These are phyloP conservation scores for Drosophila mettleri DNA, from an alignment of 2,888 invertebrate genomes.

Conservation along the genomic window DNA sequence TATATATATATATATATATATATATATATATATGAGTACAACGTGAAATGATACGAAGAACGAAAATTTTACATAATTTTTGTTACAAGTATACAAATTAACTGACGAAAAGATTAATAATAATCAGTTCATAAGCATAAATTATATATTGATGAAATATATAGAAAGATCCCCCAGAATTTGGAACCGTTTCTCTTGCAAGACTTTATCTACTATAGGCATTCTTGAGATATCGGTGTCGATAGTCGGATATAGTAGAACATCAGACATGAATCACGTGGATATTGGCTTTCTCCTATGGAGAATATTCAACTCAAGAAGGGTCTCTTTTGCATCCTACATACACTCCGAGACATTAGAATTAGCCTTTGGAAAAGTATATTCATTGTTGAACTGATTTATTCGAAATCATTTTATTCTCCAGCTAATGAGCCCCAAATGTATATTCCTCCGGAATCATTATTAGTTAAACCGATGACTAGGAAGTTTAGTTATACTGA, in stretches of 20 bases:
- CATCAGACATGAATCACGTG: not conserved
- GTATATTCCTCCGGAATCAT: not conserved
- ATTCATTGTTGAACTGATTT: not conserved
- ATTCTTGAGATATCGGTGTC: too few relatives aligned
- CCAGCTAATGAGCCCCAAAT: not conserved
- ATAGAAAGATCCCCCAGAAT: not conserved
- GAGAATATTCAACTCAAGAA: not conserved
- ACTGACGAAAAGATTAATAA: not conserved
- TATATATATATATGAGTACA: slow-evolving; percentile 26
- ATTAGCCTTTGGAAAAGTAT: not conserved
- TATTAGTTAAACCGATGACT: not conserved
- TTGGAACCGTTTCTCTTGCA: not conserved
- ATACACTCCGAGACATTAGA: not conserved
- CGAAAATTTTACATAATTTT: slow-evolving; percentile 31
- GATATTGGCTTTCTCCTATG: not conserved
- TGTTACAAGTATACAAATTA: slow-evolving; percentile 13
- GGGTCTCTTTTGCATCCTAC: too few relatives aligned
- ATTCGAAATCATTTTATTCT: too few relatives aligned
- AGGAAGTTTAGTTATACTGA: not conserved
- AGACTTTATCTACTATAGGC: not conserved
- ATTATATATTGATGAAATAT: not conserved
- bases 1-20: slow-evolving; percentile 12
- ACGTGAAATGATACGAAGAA: slow-evolving; percentile 39
- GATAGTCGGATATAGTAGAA: not conserved
- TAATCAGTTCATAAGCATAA: slow-evolving; percentile 1